Evolutionary conservation across 2,797 vertebrate species (phyloP).

Genomic region (Mus spretus): DNA sequence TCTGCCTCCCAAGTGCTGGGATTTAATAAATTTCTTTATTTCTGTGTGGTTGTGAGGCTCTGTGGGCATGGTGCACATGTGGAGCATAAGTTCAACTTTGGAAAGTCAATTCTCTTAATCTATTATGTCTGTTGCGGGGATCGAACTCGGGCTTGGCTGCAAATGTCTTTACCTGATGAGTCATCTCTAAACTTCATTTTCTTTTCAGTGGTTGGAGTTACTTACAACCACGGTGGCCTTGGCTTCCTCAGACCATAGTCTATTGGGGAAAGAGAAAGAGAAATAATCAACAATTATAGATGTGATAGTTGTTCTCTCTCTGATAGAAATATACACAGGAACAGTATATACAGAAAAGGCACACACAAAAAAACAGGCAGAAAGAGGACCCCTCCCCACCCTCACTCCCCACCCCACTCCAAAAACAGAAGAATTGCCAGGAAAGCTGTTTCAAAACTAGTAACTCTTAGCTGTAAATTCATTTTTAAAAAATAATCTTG

Average conservation of each 20-base stretch:
- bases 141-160: not conserved
- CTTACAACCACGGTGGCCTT: not conserved
- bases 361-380: too few species aligned
- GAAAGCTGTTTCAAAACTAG: too few species aligned
- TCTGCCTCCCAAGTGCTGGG: too few species aligned
- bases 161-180: not conserved
- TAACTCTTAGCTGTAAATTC: too few species aligned
- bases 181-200: not conserved
- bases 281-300: constrained; percentile 48
- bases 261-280: not conserved
- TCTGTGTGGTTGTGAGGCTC: not conserved
- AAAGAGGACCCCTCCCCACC: too few species aligned
- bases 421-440: too few species aligned
- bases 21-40: not conserved
- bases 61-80: too few species aligned
- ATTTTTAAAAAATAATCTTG: too few species aligned
- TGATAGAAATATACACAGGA: not conserved
- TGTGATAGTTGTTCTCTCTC: not conserved
- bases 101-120: not conserved
- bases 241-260: not conserved
- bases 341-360: not conserved
- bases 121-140: not conserved
- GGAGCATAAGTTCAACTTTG: not conserved
- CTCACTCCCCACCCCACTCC: too few species aligned
- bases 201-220: not conserved